Conservation (phyloP, 23 tunicate genomes). For the Styela clava region DNA sequence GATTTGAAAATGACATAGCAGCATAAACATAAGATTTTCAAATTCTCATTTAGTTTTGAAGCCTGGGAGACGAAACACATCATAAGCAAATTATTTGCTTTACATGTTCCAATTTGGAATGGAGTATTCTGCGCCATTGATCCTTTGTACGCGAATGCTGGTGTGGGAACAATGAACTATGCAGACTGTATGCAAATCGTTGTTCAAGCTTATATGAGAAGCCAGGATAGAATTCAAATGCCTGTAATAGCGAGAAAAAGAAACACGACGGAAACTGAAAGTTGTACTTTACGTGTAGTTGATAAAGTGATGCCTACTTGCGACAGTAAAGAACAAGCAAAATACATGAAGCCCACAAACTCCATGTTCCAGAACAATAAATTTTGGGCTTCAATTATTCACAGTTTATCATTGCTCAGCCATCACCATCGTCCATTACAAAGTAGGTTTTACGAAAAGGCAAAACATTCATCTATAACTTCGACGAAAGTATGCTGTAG, state of each 20-base stretch:
- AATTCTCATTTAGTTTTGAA: conserved; percentile 62
- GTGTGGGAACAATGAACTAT: conserved; percentile 44
- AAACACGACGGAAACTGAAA: not conserved
- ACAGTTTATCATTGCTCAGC: not conserved
- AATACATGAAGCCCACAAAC: not conserved
- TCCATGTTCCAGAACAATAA: not conserved
- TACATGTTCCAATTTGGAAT: conserved; percentile 79
- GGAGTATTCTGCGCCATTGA: conserved; percentile 79
- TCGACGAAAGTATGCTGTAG: not conserved
- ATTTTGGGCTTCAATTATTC: not conserved
- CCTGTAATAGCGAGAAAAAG: not conserved
- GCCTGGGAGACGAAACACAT: conserved; percentile 68
- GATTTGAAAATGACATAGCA: no score
- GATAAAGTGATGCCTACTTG: no score
- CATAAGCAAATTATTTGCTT: conserved; percentile 23
- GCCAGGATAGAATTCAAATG: not conserved
- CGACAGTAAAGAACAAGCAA: not conserved
- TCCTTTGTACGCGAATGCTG: conserved; percentile 61
- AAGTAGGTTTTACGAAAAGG: not conserved
- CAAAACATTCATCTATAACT: no score
- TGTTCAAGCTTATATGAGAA: not conserved
- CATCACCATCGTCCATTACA: not conserved
- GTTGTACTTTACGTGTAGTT: not conserved
- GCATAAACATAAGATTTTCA: no score
- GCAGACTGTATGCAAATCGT: not conserved